Evolutionary conservation across 1,140 invertebrate species (phyloP), one percentile per base, ranked within the genome.

Genomic region (Dendroctonus ponderosae): DNA sequence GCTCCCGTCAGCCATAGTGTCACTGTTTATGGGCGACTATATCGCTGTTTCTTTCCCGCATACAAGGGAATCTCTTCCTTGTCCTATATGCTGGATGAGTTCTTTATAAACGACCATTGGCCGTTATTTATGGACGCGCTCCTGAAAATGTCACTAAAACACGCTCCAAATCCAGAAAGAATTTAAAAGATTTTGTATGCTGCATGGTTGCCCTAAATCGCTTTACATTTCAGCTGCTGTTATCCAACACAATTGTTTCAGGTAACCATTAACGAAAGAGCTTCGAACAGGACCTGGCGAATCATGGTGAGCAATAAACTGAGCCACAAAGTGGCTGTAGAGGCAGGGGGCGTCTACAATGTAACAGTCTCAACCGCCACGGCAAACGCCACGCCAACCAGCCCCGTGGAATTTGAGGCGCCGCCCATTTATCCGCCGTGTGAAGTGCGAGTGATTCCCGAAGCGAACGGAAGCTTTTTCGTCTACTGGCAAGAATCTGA

Each of bases 281-380:
- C 68, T 0, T 64, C 72, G 0, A 80, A 82, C 7, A 74, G 77
- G 56, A 74, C 62, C 4, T 77, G 73, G 0, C 69, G 71, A 0
- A 73, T 80, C 0, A 81, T 78, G 0, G 56, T 82, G 0, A 81
- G 79, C 39, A 44, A 80, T 0, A 70, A 77, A 0, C 73, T 87
- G 6, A 76, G 76, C 42, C 84, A 87, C 64, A 79, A 77, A 0
- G 83, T 89, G 49, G 75, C 80, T 9, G 80, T 89, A 3, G 83
- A 85, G 7, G 80, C 83, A 41, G 89, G 90, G 14, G 88, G 84
- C 0, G 75, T 83, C 42, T 91, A 89, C 74, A 83, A 82, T 52
- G 78, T 90, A 11, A 83, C 80, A 14, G 78, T 90, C 5, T 71
- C 81, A 6, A 88, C 87, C 2, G 81, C 81, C 58, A 80, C 79